These are phyloP conservation scores for Tadarida brasiliensis DNA, from an alignment of 2,797 vertebrate species.

Conservation along the genomic window DNA sequence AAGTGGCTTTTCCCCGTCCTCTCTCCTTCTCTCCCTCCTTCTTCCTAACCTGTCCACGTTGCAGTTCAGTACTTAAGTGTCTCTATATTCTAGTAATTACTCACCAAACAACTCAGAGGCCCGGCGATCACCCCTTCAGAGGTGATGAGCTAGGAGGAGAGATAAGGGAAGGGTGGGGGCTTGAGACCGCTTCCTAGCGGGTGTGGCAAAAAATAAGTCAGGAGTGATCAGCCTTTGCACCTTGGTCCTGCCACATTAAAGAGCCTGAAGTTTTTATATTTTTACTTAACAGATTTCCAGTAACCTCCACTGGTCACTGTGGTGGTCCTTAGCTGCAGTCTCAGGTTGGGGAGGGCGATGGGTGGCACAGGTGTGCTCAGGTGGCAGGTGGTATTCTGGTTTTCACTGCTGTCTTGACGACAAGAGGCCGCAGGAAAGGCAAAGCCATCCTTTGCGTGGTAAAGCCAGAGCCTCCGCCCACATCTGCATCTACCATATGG, in stretches of 20 bases:
- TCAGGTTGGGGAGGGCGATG: background rate
- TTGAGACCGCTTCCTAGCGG: accelerated
- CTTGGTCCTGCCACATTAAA: background rate
- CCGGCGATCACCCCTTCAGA: background rate
- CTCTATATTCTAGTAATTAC: background rate
- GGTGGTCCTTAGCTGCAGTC: background rate
- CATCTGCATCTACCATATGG: slow-evolving; percentile 61
- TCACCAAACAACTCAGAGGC: background rate
- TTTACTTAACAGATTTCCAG: background rate
- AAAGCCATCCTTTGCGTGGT: background rate
- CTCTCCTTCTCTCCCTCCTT: background rate
- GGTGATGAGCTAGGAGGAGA: background rate
- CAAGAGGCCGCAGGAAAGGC: background rate
- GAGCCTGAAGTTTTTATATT: background rate
- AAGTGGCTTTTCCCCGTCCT: background rate
- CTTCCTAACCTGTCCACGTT: background rate
- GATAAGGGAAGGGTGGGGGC: background rate
- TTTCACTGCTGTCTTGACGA: background rate
- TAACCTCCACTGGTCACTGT: accelerated
- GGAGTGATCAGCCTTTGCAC: accelerated
- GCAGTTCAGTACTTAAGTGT: background rate
- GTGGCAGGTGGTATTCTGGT: accelerated
- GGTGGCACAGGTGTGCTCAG: accelerated
- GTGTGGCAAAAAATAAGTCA: accelerated
- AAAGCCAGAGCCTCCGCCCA: background rate